Evolutionary conservation across 2,888 invertebrate species (phyloP), one percentile per base, ranked within the genome.

Genomic region (Crossocerus cetratus): DNA sequence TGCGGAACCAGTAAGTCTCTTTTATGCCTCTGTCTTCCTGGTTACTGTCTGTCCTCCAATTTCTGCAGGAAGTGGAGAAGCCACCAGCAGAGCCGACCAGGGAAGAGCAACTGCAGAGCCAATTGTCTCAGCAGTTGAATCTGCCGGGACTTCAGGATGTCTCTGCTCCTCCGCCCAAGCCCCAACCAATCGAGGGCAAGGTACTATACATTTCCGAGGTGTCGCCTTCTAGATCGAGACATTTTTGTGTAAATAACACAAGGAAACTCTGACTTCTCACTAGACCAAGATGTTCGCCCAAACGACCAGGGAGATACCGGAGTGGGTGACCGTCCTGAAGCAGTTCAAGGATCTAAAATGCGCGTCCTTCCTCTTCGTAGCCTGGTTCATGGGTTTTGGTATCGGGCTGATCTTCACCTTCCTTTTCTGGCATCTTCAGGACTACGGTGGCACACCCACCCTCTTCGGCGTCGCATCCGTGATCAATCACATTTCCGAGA

Each of bases 381-480:
- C 98, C 60, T 99, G 99, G 98, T 98, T 97, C 91, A 99, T 99
- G 98, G 99, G 99, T 66, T 98, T 99, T 88, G 99, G 99, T 65
- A 98, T 99, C 86, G 99, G 99, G 0, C 93, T 99, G 83, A 99
- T 99, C 84, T 99, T 99, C 91, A 98, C 99, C 2, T 99, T 99
- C 91, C 94, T 99, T 69, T 99, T 99, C 92, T 99, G 99, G 99
- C 99, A 99, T 91, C 93, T 99, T 59, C 94, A 97, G 92, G 98
- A 98, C 89, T 96, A 97, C 87, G 98, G 97, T 14, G 99, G 99
- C 13, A 95, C 98, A 0, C 99, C 99, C 5, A 98, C 99, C 0
- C 93, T 99, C 11, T 99, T 99, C 90, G 99, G 99, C 75, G 96
- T 99, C 43, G 98, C 99, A 0, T 99, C 99, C 0, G 98, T 99